These are phyloP conservation scores for Peromyscus nudipes DNA, from an alignment of 2,797 vertebrate species.

Conservation along the genomic window DNA sequence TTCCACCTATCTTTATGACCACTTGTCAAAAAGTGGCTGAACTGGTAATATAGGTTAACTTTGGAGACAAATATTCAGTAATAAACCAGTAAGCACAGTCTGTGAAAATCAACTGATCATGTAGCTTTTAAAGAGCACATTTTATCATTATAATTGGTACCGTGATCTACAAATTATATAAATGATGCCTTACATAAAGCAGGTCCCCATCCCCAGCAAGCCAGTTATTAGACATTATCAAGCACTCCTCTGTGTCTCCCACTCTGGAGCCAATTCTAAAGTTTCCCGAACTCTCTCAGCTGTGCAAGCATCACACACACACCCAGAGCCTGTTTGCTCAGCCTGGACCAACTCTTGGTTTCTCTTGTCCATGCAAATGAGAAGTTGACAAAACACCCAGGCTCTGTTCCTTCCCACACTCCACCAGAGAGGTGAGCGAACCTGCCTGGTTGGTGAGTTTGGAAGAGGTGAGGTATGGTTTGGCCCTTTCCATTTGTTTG, in stretches of 20 bases:
- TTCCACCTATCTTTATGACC: constrained; percentile 27
- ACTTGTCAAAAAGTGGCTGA: neutral
- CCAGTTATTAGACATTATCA: neutral
- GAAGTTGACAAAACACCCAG: neutral
- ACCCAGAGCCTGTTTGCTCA: neutral
- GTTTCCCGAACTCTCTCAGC: neutral
- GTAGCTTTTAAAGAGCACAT: neutral
- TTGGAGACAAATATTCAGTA: neutral
- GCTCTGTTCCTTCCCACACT: neutral
- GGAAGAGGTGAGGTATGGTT: neutral
- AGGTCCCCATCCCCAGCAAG: neutral
- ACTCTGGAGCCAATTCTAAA: neutral
- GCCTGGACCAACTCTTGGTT: neutral
- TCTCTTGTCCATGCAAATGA: neutral
- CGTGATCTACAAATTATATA: neutral
- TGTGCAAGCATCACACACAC: neutral
- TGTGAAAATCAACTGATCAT: neutral
- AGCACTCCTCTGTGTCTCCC: neutral
- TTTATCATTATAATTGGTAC: constrained; percentile 43
- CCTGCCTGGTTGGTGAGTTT: neutral
- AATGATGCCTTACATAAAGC: neutral
- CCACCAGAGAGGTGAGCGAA: neutral
- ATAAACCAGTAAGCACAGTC: constrained; percentile 22
- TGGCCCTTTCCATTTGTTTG: constrained; percentile 6
- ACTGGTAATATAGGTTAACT: neutral